phyloP scores from a whole-genome alignment of 2,888 invertebrate genomes.

The Sarcophaga caerulescens region DNA sequence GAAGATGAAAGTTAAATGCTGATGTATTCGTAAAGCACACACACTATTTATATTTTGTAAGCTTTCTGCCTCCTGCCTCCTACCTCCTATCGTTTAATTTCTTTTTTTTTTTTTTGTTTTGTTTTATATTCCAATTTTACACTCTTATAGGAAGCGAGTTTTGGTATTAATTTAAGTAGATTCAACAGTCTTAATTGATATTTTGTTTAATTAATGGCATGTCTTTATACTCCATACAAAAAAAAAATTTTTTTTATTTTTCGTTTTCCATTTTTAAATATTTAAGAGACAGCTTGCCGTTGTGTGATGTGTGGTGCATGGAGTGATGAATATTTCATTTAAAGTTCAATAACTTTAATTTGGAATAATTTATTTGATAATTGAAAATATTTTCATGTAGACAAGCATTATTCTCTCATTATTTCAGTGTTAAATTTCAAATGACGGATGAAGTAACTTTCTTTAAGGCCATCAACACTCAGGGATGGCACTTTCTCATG shows the following conservation, averaged over 20 bases:
- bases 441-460: too few relatives aligned
- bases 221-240: constrained; percentile 31
- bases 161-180: constrained; percentile 62
- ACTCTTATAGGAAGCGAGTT: constrained; percentile 39
- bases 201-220: constrained; percentile 64
- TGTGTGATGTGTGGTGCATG: too few relatives aligned
- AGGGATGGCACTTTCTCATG: too few relatives aligned
- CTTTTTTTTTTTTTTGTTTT: neutral
- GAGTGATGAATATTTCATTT: neutral
- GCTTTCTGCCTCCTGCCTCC: constrained; percentile 14
- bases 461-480: too few relatives aligned
- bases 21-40: constrained; percentile 41
- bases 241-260: constrained; percentile 14
- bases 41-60: constrained; percentile 52
- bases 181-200: constrained; percentile 66
- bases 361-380: too few relatives aligned
- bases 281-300: constrained; percentile 5
- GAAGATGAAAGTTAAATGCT: constrained; percentile 47
- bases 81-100: neutral
- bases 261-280: constrained; percentile 25
- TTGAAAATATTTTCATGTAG: too few relatives aligned
- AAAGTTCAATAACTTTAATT: too few relatives aligned
- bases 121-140: constrained; percentile 5
- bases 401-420: too few relatives aligned
- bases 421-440: too few relatives aligned